phyloP scores from a whole-genome alignment of 2,113 vertebrate genomes.

The Nanorana parkeri region DNA sequence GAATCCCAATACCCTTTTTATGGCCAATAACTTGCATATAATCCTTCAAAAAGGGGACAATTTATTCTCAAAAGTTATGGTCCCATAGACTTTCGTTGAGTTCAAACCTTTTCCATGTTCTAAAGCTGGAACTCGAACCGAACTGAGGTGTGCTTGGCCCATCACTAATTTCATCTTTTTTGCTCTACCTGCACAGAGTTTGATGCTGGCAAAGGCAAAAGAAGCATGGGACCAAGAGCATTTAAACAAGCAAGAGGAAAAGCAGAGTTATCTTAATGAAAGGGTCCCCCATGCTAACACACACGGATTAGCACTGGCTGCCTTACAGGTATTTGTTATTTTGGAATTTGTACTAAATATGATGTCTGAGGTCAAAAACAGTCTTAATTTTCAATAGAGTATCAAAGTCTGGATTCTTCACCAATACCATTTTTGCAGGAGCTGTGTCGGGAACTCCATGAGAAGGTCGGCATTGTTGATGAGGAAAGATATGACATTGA shows the following conservation, averaged over 20 bases:
- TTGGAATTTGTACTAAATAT: not conserved
- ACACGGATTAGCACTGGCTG: slow-evolving; percentile 76
- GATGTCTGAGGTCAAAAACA: not conserved
- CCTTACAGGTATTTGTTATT: slow-evolving; percentile 81
- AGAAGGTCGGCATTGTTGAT: slow-evolving; percentile 87
- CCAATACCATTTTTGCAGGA: slow-evolving; percentile 70
- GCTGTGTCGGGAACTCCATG: slow-evolving; percentile 87
- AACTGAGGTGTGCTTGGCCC: too few relatives aligned
- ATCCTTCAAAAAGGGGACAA: too few relatives aligned
- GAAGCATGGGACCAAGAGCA: slow-evolving; percentile 90
- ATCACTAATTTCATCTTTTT: slow-evolving; percentile 13
- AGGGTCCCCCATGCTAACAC: slow-evolving; percentile 76
- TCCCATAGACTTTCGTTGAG: too few relatives aligned
- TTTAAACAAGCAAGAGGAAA: slow-evolving; percentile 84
- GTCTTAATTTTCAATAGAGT: not conserved
- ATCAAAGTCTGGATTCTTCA: not conserved
- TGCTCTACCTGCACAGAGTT: slow-evolving; percentile 72
- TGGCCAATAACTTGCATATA: too few relatives aligned
- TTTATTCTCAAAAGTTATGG: too few relatives aligned
- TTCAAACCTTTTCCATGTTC: too few relatives aligned
- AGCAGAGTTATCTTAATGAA: slow-evolving; percentile 83
- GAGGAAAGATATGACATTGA: slow-evolving; percentile 94
- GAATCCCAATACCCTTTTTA: too few relatives aligned
- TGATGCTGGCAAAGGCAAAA: slow-evolving; percentile 94
- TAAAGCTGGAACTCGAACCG: too few relatives aligned